phyloP scores from a whole-genome alignment of 2,113 vertebrate genomes.

The Burhinus bistriatus region DNA sequence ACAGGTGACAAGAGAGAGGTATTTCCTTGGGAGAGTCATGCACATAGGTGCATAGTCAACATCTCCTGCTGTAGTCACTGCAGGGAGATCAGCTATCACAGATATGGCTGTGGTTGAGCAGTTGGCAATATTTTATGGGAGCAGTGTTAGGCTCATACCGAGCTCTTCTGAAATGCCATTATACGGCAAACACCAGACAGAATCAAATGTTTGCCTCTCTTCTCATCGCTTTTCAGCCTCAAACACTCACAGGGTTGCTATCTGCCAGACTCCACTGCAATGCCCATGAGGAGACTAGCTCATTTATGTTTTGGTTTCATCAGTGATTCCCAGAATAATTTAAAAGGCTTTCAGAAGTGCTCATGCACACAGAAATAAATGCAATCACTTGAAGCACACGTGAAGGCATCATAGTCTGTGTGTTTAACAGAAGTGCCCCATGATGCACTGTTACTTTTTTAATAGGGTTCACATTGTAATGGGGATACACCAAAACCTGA shows the following conservation, averaged over 20 bases:
- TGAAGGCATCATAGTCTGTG: not conserved
- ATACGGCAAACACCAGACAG: not conserved
- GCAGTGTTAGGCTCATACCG: not conserved
- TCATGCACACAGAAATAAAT: not conserved
- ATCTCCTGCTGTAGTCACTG: not conserved
- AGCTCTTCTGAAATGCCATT: not conserved
- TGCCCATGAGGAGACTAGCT: not conserved
- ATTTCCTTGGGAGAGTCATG: not conserved
- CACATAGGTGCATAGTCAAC: not conserved
- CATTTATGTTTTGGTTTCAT: not conserved
- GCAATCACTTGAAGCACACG: not conserved
- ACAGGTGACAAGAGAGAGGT: not conserved
- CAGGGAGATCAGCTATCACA: not conserved
- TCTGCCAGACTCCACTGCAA: not conserved
- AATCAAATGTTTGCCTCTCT: not conserved
- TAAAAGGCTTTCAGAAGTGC: not conserved
- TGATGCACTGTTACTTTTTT: not conserved
- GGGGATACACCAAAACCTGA: not conserved
- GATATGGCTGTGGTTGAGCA: not conserved
- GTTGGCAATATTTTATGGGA: not conserved
- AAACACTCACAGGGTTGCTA: not conserved
- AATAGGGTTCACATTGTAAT: not conserved
- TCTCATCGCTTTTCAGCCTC: not conserved
- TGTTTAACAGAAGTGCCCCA: not conserved
- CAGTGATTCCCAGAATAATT: conserved; percentile 1